Percentiles rank a stretch among this genome's conserved stretches.
Evolutionary conservation across 2,113 vertebrate genomes (phyloP).

Genomic region (Chaetura pelagica): DNA sequence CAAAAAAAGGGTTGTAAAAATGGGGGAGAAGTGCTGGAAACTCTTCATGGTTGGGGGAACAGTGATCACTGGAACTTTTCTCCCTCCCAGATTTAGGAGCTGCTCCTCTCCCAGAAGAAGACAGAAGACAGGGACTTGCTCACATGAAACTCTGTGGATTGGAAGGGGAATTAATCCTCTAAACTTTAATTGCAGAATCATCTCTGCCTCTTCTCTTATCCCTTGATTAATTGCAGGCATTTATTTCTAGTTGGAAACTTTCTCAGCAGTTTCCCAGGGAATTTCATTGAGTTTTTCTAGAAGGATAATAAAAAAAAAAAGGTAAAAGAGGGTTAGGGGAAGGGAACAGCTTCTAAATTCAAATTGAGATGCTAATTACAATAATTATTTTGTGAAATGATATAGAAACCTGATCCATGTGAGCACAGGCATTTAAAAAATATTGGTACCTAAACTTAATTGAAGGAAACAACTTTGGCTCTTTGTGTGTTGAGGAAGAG

Average conservation of each 20-base stretch:
- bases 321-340: not conserved
- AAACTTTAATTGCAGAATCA: conserved; percentile 80
- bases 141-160: conserved; percentile 72
- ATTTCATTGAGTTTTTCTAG: conserved; percentile 78
- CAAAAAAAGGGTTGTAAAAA: too few relatives aligned
- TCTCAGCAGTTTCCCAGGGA: conserved; percentile 79
- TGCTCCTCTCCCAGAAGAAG: conserved; percentile 15
- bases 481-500: not conserved
- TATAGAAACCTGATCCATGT: conserved; percentile 72
- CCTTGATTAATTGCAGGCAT: conserved; percentile 78
- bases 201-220: conserved; percentile 77
- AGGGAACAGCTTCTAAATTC: conserved; percentile 72
- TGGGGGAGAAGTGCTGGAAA: conserved; percentile 29
- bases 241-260: conserved; percentile 79
- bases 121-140: conserved; percentile 4
- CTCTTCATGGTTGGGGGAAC: conserved; percentile 52
- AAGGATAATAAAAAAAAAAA: conserved; percentile 2
- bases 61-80: conserved; percentile 15
- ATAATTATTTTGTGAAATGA: conserved; percentile 78
- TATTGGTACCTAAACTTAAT: conserved; percentile 37
- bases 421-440: conserved; percentile 57
- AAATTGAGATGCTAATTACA: conserved; percentile 79
- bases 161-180: conserved; percentile 77
- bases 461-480: conserved; percentile 7
- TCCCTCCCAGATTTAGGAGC: not conserved